Conservation (phyloP, 2,888 invertebrate species). For the Priapulus caudatus region DNA sequence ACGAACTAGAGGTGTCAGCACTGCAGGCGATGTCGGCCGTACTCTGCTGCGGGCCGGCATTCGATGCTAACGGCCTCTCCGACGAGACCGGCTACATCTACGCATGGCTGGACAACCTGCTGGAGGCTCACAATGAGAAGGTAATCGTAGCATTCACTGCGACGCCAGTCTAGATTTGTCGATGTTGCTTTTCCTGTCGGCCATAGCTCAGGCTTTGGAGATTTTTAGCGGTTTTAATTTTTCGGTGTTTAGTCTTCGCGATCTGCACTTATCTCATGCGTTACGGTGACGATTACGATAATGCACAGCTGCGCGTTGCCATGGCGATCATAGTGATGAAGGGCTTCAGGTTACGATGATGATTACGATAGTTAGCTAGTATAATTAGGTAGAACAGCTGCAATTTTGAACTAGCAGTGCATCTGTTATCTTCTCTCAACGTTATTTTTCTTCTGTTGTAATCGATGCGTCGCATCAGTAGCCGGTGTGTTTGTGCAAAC, state of each 20-base stretch:
- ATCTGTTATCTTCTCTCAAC: conserved; percentile 22
- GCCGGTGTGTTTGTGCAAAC: background rate
- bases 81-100: conserved; percentile 82
- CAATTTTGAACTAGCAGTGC: no score
- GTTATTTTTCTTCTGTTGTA: background rate
- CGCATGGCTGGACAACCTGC: conserved; percentile 79
- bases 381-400: no score
- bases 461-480: background rate
- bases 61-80: conserved; percentile 55
- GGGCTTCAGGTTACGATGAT: conserved; percentile 5
- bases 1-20: conserved; percentile 45
- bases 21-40: conserved; percentile 84
- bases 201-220: no score
- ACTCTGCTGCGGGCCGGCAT: conserved; percentile 88
- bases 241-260: no score
- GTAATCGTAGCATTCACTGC: no score
- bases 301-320: no score
- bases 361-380: no score
- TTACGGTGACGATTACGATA: no score
- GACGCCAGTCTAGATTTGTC: no score
- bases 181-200: no score
- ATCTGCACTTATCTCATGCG: no score
- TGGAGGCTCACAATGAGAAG: conserved; percentile 61
- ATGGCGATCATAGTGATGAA: background rate
- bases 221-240: no score